Evolutionary conservation across 2,113 vertebrate genomes (phyloP).

Genomic region (Lophochroa leadbeateri): DNA sequence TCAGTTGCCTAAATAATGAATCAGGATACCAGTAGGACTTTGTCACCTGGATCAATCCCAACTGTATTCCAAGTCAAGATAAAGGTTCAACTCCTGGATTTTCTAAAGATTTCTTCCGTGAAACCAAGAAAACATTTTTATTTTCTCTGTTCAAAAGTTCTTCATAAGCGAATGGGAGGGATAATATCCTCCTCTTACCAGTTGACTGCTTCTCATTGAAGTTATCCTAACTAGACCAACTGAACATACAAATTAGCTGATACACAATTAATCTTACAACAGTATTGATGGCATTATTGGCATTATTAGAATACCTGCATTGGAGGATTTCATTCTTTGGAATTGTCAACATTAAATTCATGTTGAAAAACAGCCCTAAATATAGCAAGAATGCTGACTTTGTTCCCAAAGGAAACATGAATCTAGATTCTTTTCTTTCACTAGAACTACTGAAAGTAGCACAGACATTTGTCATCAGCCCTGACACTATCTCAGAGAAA

Average conservation of each 20-base stretch:
- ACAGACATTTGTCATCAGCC: neutral
- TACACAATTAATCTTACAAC: neutral
- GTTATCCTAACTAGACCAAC: neutral
- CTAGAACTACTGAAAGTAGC: neutral
- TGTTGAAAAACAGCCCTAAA: neutral
- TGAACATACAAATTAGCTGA: neutral
- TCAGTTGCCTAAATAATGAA: neutral
- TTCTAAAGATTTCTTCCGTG: neutral
- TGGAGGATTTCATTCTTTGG: neutral
- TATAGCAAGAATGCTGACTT: neutral
- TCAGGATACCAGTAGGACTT: neutral
- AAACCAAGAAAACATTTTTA: neutral
- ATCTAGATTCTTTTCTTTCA: neutral
- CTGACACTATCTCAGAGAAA: neutral
- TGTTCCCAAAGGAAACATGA: neutral
- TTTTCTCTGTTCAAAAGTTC: neutral
- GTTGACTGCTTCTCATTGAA: neutral
- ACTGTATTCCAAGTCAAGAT: neutral
- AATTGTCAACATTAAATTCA: neutral
- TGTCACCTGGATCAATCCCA: neutral
- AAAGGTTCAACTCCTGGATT: fast-evolving
- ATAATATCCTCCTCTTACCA: neutral
- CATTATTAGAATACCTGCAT: neutral
- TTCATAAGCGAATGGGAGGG: neutral
- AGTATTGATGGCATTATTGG: neutral